These are phyloP conservation scores for chimpanzee (Pan troglodytes) DNA, from an alignment of 2,113 vertebrate genomes.

Conservation along the genomic window NHGRI_mPanTro3-v2.1_pri NC_072422.2:10124501-10125000, in stretches of 20 bases:
- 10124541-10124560: conserved; percentile 87
- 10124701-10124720: conserved; percentile 81
- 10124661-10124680: conserved; percentile 78
- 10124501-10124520: conserved; percentile 78
- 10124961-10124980: conserved; percentile 88
- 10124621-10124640: conserved; percentile 83
- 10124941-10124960: conserved; percentile 87
- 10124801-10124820: conserved; percentile 75
- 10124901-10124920: conserved; percentile 73
- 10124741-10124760: conserved; percentile 80
- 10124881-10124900: conserved; percentile 73
- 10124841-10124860: conserved; percentile 89
- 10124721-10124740: conserved; percentile 85
- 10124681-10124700: conserved; percentile 77
- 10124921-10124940: conserved; percentile 83
- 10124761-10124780: conserved; percentile 79
- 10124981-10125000: conserved; percentile 73
- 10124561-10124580: conserved; percentile 85
- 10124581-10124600: conserved; percentile 77
- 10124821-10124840: conserved; percentile 75
- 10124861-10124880: conserved; percentile 74
- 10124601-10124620: conserved; percentile 84
- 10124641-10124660: conserved; percentile 79
- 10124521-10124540: conserved; percentile 86
- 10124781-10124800: conserved; percentile 79